Conservation (phyloP, 2,113 vertebrate species). For the Okapia johnstoni region DNA sequence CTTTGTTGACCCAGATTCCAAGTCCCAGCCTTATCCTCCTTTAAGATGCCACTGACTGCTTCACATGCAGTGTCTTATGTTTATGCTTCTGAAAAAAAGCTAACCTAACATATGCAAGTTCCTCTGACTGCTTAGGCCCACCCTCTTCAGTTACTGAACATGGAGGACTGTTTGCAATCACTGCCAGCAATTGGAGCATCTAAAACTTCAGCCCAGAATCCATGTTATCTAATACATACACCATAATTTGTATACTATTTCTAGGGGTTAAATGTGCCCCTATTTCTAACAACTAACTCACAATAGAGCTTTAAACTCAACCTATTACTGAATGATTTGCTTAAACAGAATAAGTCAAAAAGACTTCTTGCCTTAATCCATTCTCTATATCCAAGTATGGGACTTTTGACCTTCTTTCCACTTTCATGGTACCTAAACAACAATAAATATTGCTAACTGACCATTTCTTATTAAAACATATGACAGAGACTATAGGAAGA, state of each 20-base stretch:
- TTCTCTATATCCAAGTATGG: not conserved
- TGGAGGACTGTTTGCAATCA: not conserved
- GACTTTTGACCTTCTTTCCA: not conserved
- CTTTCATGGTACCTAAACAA: not conserved
- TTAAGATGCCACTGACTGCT: not conserved
- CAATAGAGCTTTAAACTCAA: not conserved
- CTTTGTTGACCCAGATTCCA: not conserved
- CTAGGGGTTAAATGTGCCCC: not conserved
- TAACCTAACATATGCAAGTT: not conserved
- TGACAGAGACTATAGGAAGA: not conserved
- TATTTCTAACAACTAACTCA: not conserved
- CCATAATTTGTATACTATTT: not conserved
- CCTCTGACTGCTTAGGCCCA: not conserved
- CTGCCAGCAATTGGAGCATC: not conserved
- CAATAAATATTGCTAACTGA: not conserved
- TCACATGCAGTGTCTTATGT: not conserved
- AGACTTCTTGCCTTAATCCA: not conserved
- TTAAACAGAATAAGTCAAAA: not conserved
- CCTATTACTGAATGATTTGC: not conserved
- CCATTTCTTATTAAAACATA: not conserved
- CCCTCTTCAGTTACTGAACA: not conserved
- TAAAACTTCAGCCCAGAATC: not conserved
- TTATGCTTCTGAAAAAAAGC: not conserved
- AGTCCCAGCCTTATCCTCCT: not conserved
- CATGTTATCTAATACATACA: not conserved